Percentiles rank a stretch among this genome's conserved stretches.
These are phyloP conservation scores for Smittia sp. DNA, from an alignment of 2,888 invertebrate genomes.

Conservation along the genomic window DNA sequence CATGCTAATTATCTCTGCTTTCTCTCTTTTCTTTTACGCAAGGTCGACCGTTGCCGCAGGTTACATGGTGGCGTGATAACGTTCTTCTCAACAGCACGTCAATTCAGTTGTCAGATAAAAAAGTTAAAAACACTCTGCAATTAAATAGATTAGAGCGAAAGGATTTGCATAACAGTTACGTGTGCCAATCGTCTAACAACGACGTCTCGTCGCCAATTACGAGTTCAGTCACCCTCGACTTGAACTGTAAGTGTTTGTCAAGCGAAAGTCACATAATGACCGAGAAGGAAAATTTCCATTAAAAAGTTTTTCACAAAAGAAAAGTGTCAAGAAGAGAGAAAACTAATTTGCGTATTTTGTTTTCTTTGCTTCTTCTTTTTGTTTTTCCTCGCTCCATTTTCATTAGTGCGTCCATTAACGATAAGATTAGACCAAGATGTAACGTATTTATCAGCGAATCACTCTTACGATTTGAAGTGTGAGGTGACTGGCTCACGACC, in stretches of 20 bases:
- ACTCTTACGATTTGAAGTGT: constrained; percentile 68
- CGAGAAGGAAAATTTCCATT: constrained; percentile 43
- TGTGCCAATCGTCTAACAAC: constrained; percentile 69
- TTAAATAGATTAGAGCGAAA: constrained; percentile 62
- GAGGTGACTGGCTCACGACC: constrained; percentile 73
- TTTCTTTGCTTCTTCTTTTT: constrained; percentile 47
- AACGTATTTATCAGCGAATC: constrained; percentile 68
- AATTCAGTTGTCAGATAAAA: constrained; percentile 60
- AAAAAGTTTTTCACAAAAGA: constrained; percentile 41
- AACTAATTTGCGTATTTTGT: not conserved
- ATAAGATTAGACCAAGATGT: constrained; percentile 68
- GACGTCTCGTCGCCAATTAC: constrained; percentile 64
- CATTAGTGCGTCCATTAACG: constrained; percentile 67
- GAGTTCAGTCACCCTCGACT: constrained; percentile 65
- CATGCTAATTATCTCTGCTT: constrained; percentile 6
- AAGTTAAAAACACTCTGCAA: constrained; percentile 63
- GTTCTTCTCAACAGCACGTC: constrained; percentile 61
- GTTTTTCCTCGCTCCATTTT: not conserved
- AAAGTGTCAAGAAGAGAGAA: not conserved
- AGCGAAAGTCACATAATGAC: constrained; percentile 4
- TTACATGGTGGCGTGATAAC: constrained; percentile 68
- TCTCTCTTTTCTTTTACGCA: constrained; percentile 18
- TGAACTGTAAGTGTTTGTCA: constrained; percentile 61
- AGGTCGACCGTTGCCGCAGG: constrained; percentile 66
- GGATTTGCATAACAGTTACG: constrained; percentile 64